These are phyloP conservation scores for Reticulitermes lucifugus DNA, from an alignment of 2,888 invertebrate species.

Conservation along the genomic window DNA sequence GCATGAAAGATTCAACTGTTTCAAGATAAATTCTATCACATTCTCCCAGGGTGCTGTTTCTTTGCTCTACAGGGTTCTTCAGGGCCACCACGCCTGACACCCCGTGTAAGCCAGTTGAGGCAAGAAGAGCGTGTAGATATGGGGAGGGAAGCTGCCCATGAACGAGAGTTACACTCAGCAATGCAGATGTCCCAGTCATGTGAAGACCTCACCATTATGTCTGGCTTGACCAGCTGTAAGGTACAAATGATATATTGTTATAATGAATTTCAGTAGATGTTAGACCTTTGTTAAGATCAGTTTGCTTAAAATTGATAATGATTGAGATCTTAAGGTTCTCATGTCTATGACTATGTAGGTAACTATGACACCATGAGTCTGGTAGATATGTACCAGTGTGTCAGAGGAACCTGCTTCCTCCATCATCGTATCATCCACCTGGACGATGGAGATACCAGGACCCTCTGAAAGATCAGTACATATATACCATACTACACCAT, in stretches of 20 bases:
- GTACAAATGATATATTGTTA: background rate
- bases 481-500: too few species aligned
- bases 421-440: too few species aligned
- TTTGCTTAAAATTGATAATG: too few species aligned
- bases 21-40: too few species aligned
- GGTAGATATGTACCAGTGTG: too few species aligned
- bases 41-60: background rate
- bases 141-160: conserved; percentile 91
- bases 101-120: conserved; percentile 88
- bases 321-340: too few species aligned
- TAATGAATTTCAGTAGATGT: background rate
- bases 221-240: conserved; percentile 27
- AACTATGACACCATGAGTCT: too few species aligned
- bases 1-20: too few species aligned
- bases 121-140: conserved; percentile 87
- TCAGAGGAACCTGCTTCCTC: too few species aligned
- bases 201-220: conserved; percentile 76
- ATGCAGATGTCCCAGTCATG: conserved; percentile 96
- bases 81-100: conserved; percentile 74
- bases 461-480: too few species aligned
- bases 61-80: conserved; percentile 40
- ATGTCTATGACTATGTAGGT: too few species aligned
- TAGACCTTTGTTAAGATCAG: background rate
- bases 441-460: too few species aligned
- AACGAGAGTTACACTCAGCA: conserved; percentile 89